Conservation (phyloP, 2,113 vertebrate species). For the Cynoglossus semilaevis region DNA sequence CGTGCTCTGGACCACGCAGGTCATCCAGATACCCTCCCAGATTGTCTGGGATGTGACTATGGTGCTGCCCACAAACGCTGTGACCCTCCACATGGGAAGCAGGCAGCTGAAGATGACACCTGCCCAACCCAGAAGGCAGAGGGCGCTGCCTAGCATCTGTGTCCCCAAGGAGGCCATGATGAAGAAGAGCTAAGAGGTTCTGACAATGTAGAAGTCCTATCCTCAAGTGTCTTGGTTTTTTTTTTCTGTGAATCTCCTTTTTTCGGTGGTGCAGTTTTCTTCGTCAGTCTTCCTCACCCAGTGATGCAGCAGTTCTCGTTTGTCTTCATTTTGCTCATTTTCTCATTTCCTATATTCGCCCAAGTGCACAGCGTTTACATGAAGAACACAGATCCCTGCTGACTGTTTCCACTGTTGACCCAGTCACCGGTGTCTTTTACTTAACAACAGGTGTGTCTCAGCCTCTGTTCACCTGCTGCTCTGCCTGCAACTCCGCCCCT, state of each 20-base stretch:
- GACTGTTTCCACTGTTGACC: background rate
- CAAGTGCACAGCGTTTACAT: background rate
- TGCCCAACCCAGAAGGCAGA: conserved; percentile 87
- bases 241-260: background rate
- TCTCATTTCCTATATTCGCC: background rate
- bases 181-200: background rate
- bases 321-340: background rate
- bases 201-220: background rate
- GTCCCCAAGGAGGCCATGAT: conserved; percentile 86
- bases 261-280: background rate
- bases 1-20: conserved; percentile 89
- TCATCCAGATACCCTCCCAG: conserved; percentile 98
- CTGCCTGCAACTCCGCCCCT: conserved; percentile 21
- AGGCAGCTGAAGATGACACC: conserved; percentile 80
- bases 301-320: background rate
- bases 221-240: conserved; percentile 7
- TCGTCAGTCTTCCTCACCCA: conserved; percentile 18
- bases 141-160: conserved; percentile 83
- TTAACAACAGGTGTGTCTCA: conserved; percentile 15
- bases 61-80: conserved; percentile 85
- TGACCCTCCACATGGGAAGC: conserved; percentile 89
- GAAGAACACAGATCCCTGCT: background rate
- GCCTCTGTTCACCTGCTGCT: conserved; percentile 29
- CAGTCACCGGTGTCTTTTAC: conserved; percentile 4
- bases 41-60: conserved; percentile 85